phyloP scores from a whole-genome alignment of 1,140 invertebrate genomes.

The Agrypnia vestita region DNA sequence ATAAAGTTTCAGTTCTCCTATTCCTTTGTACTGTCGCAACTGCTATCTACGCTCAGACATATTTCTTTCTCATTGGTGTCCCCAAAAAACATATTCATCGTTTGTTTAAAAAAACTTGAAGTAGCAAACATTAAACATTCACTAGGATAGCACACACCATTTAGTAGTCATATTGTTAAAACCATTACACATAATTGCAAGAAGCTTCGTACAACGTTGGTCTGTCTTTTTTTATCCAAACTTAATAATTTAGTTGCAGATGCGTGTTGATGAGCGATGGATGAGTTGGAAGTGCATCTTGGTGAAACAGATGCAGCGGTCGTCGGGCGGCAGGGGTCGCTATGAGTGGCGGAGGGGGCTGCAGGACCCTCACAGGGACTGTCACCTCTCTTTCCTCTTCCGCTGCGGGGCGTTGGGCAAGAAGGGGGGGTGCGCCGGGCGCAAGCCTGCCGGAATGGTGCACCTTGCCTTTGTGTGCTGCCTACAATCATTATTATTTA shows the following conservation, averaged over 20 bases:
- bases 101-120: too few relatives aligned
- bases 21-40: too few relatives aligned
- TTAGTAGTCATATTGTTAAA: too few relatives aligned
- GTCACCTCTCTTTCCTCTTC: not conserved
- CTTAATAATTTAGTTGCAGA: conserved; percentile 49
- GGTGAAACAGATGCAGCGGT: conserved; percentile 45
- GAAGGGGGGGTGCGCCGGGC: not conserved
- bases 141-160: too few relatives aligned
- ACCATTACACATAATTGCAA: too few relatives aligned
- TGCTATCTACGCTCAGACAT: too few relatives aligned
- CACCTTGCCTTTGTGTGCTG: conserved; percentile 56
- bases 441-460: conserved; percentile 37
- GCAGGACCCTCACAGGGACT: conserved; percentile 22
- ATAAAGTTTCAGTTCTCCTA: too few relatives aligned
- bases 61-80: too few relatives aligned
- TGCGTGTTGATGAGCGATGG: conserved; percentile 44
- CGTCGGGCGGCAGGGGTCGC: conserved; percentile 52
- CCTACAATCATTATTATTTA: conserved; percentile 43
- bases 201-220: too few relatives aligned
- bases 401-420: not conserved
- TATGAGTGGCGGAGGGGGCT: conserved; percentile 44
- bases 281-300: conserved; percentile 41
- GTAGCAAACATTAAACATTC: too few relatives aligned
- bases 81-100: too few relatives aligned
- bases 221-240: not conserved